Conservation (phyloP, 2,888 invertebrate species). For the Sialis lutaria region DNA sequence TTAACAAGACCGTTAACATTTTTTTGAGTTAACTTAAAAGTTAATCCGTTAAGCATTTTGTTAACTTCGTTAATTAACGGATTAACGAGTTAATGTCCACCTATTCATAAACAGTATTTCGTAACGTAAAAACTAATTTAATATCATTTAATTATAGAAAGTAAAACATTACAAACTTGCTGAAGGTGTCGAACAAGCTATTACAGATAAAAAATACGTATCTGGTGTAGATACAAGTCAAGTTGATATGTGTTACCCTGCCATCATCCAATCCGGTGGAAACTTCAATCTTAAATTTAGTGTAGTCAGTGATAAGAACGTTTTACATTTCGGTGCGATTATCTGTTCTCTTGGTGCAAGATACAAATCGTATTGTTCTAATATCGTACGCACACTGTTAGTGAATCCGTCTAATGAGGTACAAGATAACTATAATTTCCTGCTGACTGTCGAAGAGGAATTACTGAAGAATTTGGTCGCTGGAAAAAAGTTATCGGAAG, state of each 20-base stretch:
- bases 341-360: conserved; percentile 87
- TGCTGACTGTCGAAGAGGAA: conserved; percentile 79
- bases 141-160: conserved; percentile 40
- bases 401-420: conserved; percentile 76
- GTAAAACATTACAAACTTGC: conserved; percentile 90
- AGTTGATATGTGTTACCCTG: conserved; percentile 95
- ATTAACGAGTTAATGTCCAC: too few relatives aligned
- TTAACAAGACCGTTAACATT: too few relatives aligned
- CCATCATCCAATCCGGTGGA: conserved; percentile 98
- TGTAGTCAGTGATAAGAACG: conserved; percentile 84
- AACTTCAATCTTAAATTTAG: conserved; percentile 95
- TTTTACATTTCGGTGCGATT: conserved; percentile 88
- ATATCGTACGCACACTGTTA: conserved; percentile 87
- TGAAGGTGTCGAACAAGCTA: conserved; percentile 84
- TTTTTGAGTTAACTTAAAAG: too few relatives aligned
- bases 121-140: neutral
- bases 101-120: too few relatives aligned
- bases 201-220: conserved; percentile 92
- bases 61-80: too few relatives aligned
- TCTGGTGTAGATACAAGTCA: conserved; percentile 74
- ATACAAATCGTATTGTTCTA: conserved; percentile 96
- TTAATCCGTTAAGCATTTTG: too few relatives aligned
- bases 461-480: conserved; percentile 69
- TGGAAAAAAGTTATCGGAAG: conserved; percentile 66
- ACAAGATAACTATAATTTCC: conserved; percentile 81